Evolutionary conservation across 1,140 invertebrate species (phyloP).

Genomic region (Spodoptera litura): DNA sequence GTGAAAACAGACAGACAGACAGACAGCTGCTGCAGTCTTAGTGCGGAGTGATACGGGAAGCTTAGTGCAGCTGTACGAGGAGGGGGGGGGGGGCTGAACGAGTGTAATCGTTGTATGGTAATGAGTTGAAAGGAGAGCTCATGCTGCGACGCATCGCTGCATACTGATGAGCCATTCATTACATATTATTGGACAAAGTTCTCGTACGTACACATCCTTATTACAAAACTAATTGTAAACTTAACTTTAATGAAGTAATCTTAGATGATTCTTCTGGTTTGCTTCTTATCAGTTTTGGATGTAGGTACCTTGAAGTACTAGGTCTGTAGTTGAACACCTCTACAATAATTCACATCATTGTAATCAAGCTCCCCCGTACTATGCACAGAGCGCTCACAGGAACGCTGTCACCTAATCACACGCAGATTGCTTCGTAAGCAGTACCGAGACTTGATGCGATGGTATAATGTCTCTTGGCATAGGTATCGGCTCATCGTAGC

Average conservation of each 20-base stretch:
- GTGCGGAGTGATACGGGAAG: neutral
- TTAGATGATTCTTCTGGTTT: too few species aligned
- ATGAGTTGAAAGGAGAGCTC: neutral
- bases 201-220: neutral
- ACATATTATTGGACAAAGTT: conserved; percentile 1
- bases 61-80: neutral
- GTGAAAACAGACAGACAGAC: conserved; percentile 30
- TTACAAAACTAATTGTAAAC: neutral
- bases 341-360: too few species aligned
- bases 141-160: neutral
- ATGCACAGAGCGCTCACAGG: neutral
- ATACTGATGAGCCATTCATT: conserved; percentile 9
- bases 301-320: too few species aligned
- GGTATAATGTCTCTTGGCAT: too few species aligned
- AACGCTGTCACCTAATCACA: neutral
- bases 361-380: too few species aligned
- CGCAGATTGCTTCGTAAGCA: conserved; percentile 29
- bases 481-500: too few species aligned
- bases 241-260: neutral
- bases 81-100: neutral
- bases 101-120: conserved; percentile 19
- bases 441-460: too few species aligned
- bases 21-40: conserved; percentile 13
- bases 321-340: too few species aligned
- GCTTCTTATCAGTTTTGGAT: too few species aligned